Percentiles rank a stretch among this genome's conserved stretches.
These are phyloP conservation scores for Pelobates fuscus DNA, from an alignment of 2,113 vertebrate genomes.

Conservation along the genomic window DNA sequence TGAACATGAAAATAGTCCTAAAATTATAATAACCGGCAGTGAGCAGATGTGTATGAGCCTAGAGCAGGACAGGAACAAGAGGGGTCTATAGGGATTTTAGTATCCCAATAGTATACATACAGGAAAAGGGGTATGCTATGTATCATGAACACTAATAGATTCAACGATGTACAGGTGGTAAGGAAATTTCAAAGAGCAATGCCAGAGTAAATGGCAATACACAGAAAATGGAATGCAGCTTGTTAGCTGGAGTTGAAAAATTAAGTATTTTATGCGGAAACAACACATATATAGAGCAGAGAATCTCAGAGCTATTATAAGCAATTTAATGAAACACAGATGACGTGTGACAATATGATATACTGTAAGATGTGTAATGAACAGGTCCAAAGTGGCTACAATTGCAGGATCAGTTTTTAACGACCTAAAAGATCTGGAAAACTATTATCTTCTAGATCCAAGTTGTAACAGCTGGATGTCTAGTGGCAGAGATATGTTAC, in stretches of 20 bases:
- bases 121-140: slow-evolving; percentile 1
- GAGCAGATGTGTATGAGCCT: slow-evolving; percentile 17
- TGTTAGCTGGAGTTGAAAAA: background rate
- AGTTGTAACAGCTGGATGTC: too few species aligned
- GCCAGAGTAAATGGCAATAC: background rate
- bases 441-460: too few species aligned
- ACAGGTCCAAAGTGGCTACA: too few species aligned
- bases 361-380: too few species aligned
- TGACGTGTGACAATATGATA: too few species aligned
- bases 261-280: slow-evolving; percentile 1
- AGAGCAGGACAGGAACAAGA: background rate
- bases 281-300: background rate
- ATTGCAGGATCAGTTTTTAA: too few species aligned
- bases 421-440: too few species aligned
- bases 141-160: slow-evolving; percentile 20
- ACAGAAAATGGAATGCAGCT: background rate
- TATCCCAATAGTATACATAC: background rate
- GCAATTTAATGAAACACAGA: too few species aligned
- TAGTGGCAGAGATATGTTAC: too few species aligned
- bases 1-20: background rate
- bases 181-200: slow-evolving; percentile 3
- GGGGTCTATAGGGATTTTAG: slow-evolving; percentile 16
- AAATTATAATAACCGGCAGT: slow-evolving; percentile 16
- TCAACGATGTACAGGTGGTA: background rate
- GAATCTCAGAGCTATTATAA: background rate